Base-by-base conservation (phyloP, 2,888 invertebrate genomes). In the Epinotia brunnichana region DNA sequence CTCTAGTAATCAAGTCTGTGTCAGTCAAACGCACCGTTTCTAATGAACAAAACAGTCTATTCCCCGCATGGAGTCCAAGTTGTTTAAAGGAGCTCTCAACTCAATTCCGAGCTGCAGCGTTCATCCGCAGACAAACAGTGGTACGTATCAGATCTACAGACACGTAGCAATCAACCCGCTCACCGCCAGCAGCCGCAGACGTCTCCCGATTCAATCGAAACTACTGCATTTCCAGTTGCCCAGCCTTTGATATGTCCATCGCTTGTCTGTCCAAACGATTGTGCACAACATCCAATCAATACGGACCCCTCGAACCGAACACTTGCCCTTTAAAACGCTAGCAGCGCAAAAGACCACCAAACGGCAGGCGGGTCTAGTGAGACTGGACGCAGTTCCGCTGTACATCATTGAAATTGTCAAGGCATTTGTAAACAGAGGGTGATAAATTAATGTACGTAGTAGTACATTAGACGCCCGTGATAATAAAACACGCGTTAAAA, bases 401-500 rank as follows among this genome's bases (percentile, higher is more conserved):
- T 85, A 85, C 87, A 85, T 90, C 89, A 89, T 90, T 91, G 90
- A 90, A 90, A 92, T 92, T 91, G 91, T 91, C 91, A 89, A 89
- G 86, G 87, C 83, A 83, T 87, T 88, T 90, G 91, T 90, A 91
- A 91, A 91, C 90, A 89, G 85, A 85, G 81, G 86, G 86, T 89
- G 89, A 90, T 90, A 90, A 72, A 92, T 92, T 91, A 92, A 91
- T 92, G 92, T 91, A 92, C 90, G 90, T 85, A 85, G 86, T 85
- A 88, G 88, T 91, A 91, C 91, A 92, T 92, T 92, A 92, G 90
- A 90, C 87, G 87, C 82, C 83, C 80, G 87, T 90, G 90, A 91
- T 91, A 91, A 91, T 92, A 92, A 92, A 92, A 92, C 90, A 90
- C 87, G 82, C 91, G 90, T 92, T 91, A 92, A 91, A 91, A 85